phyloP scores from a whole-genome alignment of 2,888 invertebrate genomes.

The Notodonta dromedarius region DNA sequence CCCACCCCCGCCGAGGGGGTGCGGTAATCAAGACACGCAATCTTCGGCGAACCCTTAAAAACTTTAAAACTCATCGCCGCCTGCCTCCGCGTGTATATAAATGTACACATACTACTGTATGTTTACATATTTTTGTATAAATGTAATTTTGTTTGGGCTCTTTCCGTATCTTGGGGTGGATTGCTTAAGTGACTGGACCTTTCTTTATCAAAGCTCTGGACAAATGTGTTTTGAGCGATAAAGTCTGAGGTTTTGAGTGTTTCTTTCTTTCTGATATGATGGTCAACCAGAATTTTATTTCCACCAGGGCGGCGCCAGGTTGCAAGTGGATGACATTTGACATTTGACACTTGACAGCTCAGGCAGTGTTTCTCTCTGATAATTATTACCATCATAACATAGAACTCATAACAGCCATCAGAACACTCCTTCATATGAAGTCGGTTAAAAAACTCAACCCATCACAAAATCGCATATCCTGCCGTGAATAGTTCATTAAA shows the following conservation, averaged over 20 bases:
- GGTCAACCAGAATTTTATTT: too few species aligned
- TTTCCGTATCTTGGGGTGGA: neutral
- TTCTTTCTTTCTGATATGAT: neutral
- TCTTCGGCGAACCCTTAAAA: conserved; percentile 86
- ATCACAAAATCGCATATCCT: conserved; percentile 43
- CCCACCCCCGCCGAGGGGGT: conserved; percentile 48
- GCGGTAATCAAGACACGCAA: conserved; percentile 86
- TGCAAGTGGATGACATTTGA: too few species aligned
- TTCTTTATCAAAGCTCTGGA: neutral
- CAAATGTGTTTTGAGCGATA: neutral
- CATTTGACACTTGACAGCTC: too few species aligned
- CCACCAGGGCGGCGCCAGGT: too few species aligned
- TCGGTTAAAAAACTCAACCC: conserved; percentile 24
- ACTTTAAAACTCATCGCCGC: conserved; percentile 85
- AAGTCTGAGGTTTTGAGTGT: too few species aligned
- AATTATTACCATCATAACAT: too few species aligned
- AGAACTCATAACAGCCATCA: neutral
- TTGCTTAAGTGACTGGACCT: neutral
- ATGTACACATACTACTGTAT: conserved; percentile 41
- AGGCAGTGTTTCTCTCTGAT: too few species aligned
- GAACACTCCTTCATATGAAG: neutral
- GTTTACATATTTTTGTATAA: conserved; percentile 53
- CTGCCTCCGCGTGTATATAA: conserved; percentile 47
- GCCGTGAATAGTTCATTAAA: conserved; percentile 44
- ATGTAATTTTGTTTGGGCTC: conserved; percentile 56